phyloP scores from a whole-genome alignment of 1,140 invertebrate genomes.

The Listronotus bonariensis region DNA sequence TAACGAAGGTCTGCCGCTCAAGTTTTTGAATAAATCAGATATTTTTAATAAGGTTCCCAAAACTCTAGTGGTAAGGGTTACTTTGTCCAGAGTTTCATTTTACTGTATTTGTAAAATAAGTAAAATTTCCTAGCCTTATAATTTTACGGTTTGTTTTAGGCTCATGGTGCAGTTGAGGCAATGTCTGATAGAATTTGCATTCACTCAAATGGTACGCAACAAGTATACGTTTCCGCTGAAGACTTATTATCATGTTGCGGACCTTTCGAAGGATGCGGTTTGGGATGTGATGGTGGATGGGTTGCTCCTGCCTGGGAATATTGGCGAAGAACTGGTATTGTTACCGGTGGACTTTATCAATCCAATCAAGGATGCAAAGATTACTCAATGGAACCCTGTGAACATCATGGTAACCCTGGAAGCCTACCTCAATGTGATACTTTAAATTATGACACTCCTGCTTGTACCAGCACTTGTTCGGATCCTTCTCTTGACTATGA shows the following conservation, averaged over 20 bases:
- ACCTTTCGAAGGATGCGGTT: constrained; percentile 58
- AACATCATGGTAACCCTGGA: constrained; percentile 62
- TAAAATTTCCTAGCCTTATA: neutral
- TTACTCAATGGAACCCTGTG: constrained; percentile 66
- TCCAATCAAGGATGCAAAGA: constrained; percentile 55
- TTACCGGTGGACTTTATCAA: constrained; percentile 68
- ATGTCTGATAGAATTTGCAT: constrained; percentile 75
- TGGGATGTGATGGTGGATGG: constrained; percentile 68
- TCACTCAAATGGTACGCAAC: constrained; percentile 60
- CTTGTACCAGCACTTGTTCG: constrained; percentile 63
- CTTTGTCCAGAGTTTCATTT: too few relatives aligned
- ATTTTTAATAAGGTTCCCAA: too few relatives aligned
- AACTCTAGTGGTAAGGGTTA: too few relatives aligned
- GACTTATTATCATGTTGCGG: constrained; percentile 68
- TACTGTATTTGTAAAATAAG: too few relatives aligned
- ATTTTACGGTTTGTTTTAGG: constrained; percentile 51
- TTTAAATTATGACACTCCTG: constrained; percentile 59
- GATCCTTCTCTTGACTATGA: constrained; percentile 61
- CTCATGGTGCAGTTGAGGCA: constrained; percentile 69
- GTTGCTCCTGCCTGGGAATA: constrained; percentile 66
- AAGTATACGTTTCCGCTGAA: constrained; percentile 64
- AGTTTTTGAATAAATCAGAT: too few relatives aligned
- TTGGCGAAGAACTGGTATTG: constrained; percentile 62
- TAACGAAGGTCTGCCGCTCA: too few relatives aligned
- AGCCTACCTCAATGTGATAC: constrained; percentile 37